These are phyloP conservation scores for Ochropleura plecta DNA, from an alignment of 2,888 invertebrate species.

Conservation along the genomic window DNA sequence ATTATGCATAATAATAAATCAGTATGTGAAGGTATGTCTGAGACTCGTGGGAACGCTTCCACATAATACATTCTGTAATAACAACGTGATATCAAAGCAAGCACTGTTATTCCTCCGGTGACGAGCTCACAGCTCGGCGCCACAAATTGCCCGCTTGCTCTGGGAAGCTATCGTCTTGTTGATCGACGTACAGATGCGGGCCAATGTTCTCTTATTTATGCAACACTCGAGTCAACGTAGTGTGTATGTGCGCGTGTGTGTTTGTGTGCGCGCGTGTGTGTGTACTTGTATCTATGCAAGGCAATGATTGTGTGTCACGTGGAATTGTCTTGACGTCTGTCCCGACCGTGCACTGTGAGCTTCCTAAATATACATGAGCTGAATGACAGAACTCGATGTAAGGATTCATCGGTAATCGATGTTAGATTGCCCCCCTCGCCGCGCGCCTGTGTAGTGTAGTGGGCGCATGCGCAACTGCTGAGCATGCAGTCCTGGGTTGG, in stretches of 20 bases:
- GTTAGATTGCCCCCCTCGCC: too few species aligned
- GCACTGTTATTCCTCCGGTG: slow-evolving; percentile 11
- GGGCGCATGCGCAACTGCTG: too few species aligned
- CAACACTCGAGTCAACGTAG: not conserved
- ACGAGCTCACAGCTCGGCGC: not conserved
- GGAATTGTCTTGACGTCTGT: not conserved
- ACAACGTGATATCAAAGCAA: slow-evolving; percentile 26
- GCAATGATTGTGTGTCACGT: slow-evolving; percentile 15
- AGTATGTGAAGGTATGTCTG: not conserved
- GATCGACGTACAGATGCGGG: not conserved
- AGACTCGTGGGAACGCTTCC: not conserved
- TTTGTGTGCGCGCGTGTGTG: not conserved
- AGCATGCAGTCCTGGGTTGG: too few species aligned
- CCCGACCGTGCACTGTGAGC: not conserved
- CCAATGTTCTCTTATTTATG: slow-evolving; percentile 14
- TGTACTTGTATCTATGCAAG: slow-evolving; percentile 21
- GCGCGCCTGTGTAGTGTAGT: too few species aligned
- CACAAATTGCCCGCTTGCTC: slow-evolving; percentile 2
- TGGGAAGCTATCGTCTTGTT: slow-evolving; percentile 10
- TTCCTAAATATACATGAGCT: not conserved
- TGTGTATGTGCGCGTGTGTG: not conserved
- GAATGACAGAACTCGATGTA: too few species aligned
- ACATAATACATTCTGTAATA: slow-evolving; percentile 22
- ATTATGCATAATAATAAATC: slow-evolving; percentile 9
- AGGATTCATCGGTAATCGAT: not conserved